These are phyloP conservation scores for Aurelia sp. DNA, from an alignment of 30 jellyfish, hydroid and myxozoan species.

Conservation along the genomic window DNA sequence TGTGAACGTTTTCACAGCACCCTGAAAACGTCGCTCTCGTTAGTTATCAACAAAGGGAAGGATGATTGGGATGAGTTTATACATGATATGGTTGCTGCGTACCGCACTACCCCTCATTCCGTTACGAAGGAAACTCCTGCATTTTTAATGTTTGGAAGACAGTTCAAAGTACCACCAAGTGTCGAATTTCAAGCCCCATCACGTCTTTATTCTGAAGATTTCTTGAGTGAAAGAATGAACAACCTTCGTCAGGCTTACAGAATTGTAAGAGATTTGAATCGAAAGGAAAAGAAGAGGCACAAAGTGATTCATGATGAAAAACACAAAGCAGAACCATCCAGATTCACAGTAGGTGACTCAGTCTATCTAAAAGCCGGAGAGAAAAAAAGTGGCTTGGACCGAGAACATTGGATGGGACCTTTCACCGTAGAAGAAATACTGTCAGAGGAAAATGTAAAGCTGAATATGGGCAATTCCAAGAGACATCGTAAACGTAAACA, in stretches of 20 bases:
- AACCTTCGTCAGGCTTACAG: conserved; percentile 18
- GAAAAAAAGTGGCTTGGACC: not conserved
- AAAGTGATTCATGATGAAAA: too few relatives aligned
- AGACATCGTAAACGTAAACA: too few relatives aligned
- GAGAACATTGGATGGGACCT: conserved; percentile 17
- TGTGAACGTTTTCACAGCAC: conserved; percentile 28
- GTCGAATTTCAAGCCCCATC: conserved; percentile 25
- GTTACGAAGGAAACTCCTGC: conserved; percentile 41
- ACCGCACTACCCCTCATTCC: conserved; percentile 39
- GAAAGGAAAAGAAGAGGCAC: not conserved
- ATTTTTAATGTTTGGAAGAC: conserved; percentile 39
- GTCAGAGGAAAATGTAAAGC: conserved; percentile 4
- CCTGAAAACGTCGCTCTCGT: conserved; percentile 17
- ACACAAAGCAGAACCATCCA: too few relatives aligned
- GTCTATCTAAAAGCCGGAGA: not conserved
- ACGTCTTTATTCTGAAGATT: conserved; percentile 29
- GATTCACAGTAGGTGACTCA: too few relatives aligned
- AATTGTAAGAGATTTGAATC: conserved; percentile 22
- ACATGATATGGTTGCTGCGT: conserved; percentile 15
- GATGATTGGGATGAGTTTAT: conserved; percentile 36
- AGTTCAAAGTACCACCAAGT: conserved; percentile 28
- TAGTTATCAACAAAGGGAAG: conserved; percentile 9
- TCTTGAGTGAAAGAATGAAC: conserved; percentile 19
- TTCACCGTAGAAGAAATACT: not conserved
- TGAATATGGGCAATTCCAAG: not conserved